phyloP scores from a whole-genome alignment of 2,113 vertebrate genomes.

The Dascyllus trimaculatus region DNA sequence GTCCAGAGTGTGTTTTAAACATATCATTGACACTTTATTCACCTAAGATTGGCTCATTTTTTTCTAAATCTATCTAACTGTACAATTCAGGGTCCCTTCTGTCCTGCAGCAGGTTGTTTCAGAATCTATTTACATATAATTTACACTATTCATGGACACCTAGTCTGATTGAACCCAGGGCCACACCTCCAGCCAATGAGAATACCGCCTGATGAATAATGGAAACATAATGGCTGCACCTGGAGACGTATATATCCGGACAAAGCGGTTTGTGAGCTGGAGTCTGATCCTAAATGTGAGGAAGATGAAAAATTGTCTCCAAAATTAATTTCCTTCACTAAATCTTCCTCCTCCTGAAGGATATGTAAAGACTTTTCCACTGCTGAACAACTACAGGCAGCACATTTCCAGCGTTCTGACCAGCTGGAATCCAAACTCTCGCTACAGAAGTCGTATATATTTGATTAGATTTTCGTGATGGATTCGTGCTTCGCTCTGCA shows the following conservation, averaged over 20 bases:
- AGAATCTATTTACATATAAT: slow-evolving; percentile 19
- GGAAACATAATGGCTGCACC: not conserved
- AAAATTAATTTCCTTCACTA: no score
- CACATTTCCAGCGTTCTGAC: no score
- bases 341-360: no score
- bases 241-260: not conserved
- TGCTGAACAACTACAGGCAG: no score
- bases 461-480: no score
- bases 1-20: not conserved
- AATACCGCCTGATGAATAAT: not conserved
- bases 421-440: no score
- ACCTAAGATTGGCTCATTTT: not conserved
- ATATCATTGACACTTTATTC: not conserved
- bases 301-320: no score
- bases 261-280: not conserved
- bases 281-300: not conserved
- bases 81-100: not conserved
- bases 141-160: not conserved
- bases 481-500: no score
- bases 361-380: no score
- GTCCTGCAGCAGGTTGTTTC: not conserved
- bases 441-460: no score
- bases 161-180: not conserved
- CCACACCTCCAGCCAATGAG: slow-evolving; percentile 14
- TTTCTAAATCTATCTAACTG: not conserved